Conservation (phyloP, 2,888 invertebrate genomes). For the Biston stratarius region DNA sequence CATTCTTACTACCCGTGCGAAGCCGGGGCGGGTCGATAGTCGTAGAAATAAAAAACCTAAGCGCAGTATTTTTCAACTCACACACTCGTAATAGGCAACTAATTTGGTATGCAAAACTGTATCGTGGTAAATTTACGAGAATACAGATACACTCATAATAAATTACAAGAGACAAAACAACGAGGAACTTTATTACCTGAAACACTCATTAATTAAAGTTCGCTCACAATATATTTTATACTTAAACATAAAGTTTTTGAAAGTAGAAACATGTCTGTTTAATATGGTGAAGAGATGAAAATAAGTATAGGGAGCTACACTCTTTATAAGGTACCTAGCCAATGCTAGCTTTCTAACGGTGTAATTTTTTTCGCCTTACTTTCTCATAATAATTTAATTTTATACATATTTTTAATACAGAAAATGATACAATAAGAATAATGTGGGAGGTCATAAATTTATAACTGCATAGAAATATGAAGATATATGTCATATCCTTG, state of each 20-base stretch:
- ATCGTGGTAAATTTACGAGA: constrained; percentile 31
- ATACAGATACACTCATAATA: constrained; percentile 35
- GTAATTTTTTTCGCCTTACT: no score
- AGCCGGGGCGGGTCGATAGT: no score
- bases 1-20: no score
- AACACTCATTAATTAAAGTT: constrained; percentile 19
- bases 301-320: background rate
- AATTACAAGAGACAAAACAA: constrained; percentile 32
- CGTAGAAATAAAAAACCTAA: no score
- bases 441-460: no score
- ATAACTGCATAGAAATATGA: no score
- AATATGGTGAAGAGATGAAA: background rate
- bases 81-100: constrained; percentile 15
- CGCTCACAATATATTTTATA: background rate
- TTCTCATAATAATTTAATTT: no score
- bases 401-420: no score
- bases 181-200: constrained; percentile 24
- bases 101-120: constrained; percentile 34
- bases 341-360: background rate
- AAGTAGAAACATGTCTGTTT: background rate
- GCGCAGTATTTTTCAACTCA: background rate
- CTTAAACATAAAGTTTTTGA: background rate
- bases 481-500: no score
- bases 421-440: no score
- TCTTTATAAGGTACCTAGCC: background rate